Percentiles rank a stretch among this genome's conserved stretches.
These are phyloP conservation scores for Trialeurodes vaporariorum DNA, from an alignment of 1,140 invertebrate genomes.

Conservation along the genomic window DNA sequence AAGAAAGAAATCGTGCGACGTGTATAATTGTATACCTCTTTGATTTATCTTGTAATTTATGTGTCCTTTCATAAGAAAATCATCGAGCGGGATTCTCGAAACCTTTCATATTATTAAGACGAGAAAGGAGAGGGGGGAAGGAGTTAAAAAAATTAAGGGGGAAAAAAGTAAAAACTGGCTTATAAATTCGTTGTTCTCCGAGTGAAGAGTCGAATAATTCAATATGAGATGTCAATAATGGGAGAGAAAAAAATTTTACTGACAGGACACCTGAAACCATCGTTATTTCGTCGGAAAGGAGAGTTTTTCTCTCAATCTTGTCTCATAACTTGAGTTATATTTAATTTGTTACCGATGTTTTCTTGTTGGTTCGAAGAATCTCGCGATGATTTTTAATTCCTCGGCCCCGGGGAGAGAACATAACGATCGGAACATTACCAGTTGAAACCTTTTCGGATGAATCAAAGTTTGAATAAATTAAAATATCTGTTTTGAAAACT, in stretches of 20 bases:
- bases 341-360: neutral
- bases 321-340: neutral
- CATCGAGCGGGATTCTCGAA: neutral
- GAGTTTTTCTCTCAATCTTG: neutral
- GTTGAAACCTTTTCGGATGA: neutral
- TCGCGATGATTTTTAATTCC: no score
- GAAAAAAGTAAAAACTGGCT: no score
- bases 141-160: no score
- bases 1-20: no score
- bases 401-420: no score
- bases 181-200: no score
- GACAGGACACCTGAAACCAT: neutral
- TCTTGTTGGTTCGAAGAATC: no score
- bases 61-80: neutral
- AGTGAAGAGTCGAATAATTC: neutral
- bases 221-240: neutral
- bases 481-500: neutral
- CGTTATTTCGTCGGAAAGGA: neutral
- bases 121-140: no score
- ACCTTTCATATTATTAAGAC: neutral
- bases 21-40: no score
- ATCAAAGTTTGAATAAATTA: slow-evolving; percentile 1
- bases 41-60: no score
- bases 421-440: neutral
- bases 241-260: neutral